Evolutionary conservation across 2,113 vertebrate species (phyloP).

Genomic region (Sinosuthora webbiana): DNA sequence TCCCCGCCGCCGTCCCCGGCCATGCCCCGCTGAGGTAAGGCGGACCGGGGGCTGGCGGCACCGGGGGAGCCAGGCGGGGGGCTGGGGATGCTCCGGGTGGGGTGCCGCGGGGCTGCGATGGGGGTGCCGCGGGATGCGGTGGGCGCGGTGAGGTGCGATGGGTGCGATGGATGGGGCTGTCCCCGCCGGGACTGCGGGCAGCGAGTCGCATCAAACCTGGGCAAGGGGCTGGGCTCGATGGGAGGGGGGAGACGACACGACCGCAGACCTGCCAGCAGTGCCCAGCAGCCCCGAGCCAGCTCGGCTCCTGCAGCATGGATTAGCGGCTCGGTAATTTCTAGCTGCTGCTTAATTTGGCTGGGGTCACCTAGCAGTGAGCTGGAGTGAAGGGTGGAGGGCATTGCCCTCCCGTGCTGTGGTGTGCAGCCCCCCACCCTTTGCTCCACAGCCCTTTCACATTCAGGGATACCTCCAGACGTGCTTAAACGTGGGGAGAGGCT

Average conservation of each 20-base stretch:
- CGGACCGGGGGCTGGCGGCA: not conserved
- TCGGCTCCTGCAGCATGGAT: slow-evolving; percentile 7
- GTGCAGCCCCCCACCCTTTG: not conserved
- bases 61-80: not conserved
- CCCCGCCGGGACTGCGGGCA: not conserved
- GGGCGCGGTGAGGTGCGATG: not conserved
- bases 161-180: not conserved
- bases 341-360: slow-evolving; percentile 35
- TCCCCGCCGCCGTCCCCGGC: not conserved
- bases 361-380: slow-evolving; percentile 10
- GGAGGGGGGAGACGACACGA: not conserved
- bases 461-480: not conserved
- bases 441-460: not conserved
- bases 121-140: not conserved
- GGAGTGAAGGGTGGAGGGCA: not conserved
- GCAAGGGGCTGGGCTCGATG: not conserved
- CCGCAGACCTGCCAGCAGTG: not conserved
- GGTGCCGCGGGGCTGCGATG: not conserved
- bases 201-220: not conserved
- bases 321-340: not conserved
- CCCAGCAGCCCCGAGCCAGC: not conserved
- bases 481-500: not conserved
- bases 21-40: slow-evolving; percentile 31
- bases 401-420: not conserved
- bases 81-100: not conserved